Evolutionary conservation across 2,888 invertebrate genomes (phyloP).

Genomic region (Laothoe populi): DNA sequence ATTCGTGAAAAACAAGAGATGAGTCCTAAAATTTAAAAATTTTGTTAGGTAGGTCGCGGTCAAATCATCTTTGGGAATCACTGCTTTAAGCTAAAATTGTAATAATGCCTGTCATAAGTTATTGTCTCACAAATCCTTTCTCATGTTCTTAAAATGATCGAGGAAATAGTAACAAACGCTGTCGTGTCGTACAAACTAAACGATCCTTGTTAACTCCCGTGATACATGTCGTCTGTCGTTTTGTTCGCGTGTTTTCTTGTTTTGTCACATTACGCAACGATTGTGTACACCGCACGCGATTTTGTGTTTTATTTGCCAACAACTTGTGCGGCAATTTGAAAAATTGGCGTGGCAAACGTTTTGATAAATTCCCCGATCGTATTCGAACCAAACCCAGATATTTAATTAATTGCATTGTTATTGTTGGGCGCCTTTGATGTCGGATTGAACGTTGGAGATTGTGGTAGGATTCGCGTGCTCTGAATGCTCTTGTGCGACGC

Average conservation of each 20-base stretch:
- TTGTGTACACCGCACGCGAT: slow-evolving; percentile 15
- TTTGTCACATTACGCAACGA: slow-evolving; percentile 18
- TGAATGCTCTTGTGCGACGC: slow-evolving; percentile 9
- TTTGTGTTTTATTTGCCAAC: slow-evolving; percentile 12
- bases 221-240: slow-evolving; percentile 24
- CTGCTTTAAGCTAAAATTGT: too few relatives aligned
- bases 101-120: too few relatives aligned
- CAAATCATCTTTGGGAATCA: too few relatives aligned
- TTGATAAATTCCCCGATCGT: slow-evolving; percentile 9
- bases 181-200: slow-evolving; percentile 23
- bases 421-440: slow-evolving; percentile 22
- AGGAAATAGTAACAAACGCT: slow-evolving; percentile 4
- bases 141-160: not conserved
- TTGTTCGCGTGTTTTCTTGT: slow-evolving; percentile 22
- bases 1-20: too few relatives aligned
- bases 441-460: slow-evolving; percentile 7
- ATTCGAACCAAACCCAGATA: slow-evolving; percentile 15
- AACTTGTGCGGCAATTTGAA: slow-evolving; percentile 7
- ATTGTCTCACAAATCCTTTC: not conserved
- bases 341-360: slow-evolving; percentile 9
- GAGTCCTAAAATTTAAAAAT: too few relatives aligned
- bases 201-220: not conserved
- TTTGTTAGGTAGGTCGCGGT: too few relatives aligned
- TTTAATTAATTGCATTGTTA: slow-evolving; percentile 24
- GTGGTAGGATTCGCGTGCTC: slow-evolving; percentile 9